Evolutionary conservation across 2,797 vertebrate genomes (phyloP), one percentile per base, ranked within the genome.

Genomic region (Chaetophractus vellerosus): DNA sequence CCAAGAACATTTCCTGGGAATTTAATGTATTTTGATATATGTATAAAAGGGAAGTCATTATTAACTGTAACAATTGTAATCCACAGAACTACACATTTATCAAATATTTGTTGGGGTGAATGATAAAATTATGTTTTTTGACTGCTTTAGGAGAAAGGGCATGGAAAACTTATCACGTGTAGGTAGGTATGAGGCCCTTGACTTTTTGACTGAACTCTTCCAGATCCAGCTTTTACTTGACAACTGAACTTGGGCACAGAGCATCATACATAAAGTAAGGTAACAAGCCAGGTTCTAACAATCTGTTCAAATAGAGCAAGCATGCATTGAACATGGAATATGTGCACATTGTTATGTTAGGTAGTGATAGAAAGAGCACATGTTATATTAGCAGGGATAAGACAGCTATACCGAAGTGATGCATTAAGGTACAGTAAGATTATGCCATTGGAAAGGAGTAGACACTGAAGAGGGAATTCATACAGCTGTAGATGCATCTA

Each of bases 61-160:
- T 69, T 85, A 26, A 66, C 41, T 83, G 2, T 68, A 61, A 69
- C 6, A 59, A 84, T 78, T 90, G n/a, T 48, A 89, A 69, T 15
- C 12, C 19, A 90, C 33, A 45, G 84, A 84, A 14, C 9, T 2
- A 76, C 12, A 88, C 7, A 85, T 72, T 96, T 91, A 84, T 88
- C 10, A 94, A 89, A 61, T 85, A 72, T 66, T 69, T 91, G 83
- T 61, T 85, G 19, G 86, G 31, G 9, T 63, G 33, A 94, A 91
- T n/a, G n/a, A n/a, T n/a, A n/a, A n/a, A n/a, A n/a, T 72, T 89
- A 68, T 96, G 76, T 4, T 11, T 66, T 96, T 91, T 89, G 72
- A 89, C 68, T 74, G 12, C 15, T 79, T 9, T 33, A 72, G 6
- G n/a, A 68, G 72, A 45, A 84, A 80, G 41, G 45, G n/a, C 88